Evolutionary conservation across 2,113 vertebrate genomes (phyloP), one percentile per base, ranked within the genome.

Genomic region (Aegithalos caudatus): DNA sequence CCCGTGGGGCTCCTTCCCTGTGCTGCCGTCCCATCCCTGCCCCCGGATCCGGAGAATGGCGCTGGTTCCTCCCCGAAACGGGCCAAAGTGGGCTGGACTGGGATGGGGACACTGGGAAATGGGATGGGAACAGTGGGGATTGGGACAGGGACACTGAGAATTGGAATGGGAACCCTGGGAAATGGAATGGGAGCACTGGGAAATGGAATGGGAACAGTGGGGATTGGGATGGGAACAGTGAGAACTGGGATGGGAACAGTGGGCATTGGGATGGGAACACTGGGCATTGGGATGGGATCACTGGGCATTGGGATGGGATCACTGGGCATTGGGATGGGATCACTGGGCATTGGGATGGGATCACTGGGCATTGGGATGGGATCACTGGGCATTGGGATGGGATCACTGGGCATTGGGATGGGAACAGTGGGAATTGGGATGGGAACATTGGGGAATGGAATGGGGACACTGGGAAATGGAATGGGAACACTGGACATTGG

Each of bases 161-260:
- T 6, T 50, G 53, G 14, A 5, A 24, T 45, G 64, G 64, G 11
- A 66, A 5, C 15, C 28, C 37, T n/a, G 27, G 4, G 17, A 2
- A 14, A 9, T 19, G 29, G 28, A 4, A 54, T 42, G 16, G 37
- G 12, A 42, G 1, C 11, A 9, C 2, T 28, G 33, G 24, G 17
- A 6, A 27, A 2, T 42, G 38, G 28, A 8, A 15, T 42, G 61
- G 28, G 13, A 64, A 7, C 38, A 4, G 9, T 31, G 61, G 28
- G 28, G 7, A 29, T 1, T 9, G 20, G 19, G 2, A 22, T 22
- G 35, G n/a, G 35, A 38, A 2, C 5, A 3, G n/a, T n/a, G n/a
- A n/a, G n/a, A n/a, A n/a, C n/a, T n/a, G n/a, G n/a, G n/a, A n/a
- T 67, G 65, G 25, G 6, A 37, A 1, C 13, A 11, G 1, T 37